A percentile compares a stretch with the other conserved stretches of the same genome.
phyloP scores from a whole-genome alignment of 2,113 vertebrate genomes.

The Coracopsis vasa region DNA sequence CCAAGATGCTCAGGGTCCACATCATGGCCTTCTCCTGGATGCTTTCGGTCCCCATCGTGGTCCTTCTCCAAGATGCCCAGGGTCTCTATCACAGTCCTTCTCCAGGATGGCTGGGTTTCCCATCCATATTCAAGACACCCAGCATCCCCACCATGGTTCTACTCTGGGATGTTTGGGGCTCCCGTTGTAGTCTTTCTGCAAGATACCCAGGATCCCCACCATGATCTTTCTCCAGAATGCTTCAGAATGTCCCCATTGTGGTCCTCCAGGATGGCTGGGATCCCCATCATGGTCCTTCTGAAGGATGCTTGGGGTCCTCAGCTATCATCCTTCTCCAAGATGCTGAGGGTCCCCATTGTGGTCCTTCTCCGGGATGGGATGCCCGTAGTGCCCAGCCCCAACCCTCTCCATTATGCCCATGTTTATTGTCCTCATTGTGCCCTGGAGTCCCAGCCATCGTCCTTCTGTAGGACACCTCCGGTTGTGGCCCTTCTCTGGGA shows the following conservation, averaged over 20 bases:
- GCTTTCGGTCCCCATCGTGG: fast-evolving
- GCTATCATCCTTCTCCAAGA: background rate
- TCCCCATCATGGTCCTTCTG: background rate
- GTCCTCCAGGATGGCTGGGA: fast-evolving
- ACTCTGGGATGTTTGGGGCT: background rate
- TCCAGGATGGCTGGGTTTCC: background rate
- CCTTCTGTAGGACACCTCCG: background rate
- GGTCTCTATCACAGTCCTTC: background rate
- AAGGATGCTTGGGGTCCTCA: background rate
- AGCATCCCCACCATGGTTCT: background rate
- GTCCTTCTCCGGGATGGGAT: background rate
- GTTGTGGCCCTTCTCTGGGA: background rate
- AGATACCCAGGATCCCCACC: background rate
- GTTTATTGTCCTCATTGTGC: background rate
- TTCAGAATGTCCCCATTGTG: background rate
- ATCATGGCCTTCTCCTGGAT: background rate
- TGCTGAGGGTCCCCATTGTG: background rate
- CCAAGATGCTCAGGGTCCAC: background rate
- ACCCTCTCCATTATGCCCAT: background rate
- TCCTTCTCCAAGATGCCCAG: background rate
- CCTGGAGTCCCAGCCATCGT: fast-evolving
- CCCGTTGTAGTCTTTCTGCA: background rate
- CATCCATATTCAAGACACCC: background rate
- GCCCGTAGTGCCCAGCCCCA: background rate
- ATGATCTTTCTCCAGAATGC: background rate